Base-by-base conservation (phyloP, 2,888 invertebrate species). In the Drosophila flavopinicola region DNA sequence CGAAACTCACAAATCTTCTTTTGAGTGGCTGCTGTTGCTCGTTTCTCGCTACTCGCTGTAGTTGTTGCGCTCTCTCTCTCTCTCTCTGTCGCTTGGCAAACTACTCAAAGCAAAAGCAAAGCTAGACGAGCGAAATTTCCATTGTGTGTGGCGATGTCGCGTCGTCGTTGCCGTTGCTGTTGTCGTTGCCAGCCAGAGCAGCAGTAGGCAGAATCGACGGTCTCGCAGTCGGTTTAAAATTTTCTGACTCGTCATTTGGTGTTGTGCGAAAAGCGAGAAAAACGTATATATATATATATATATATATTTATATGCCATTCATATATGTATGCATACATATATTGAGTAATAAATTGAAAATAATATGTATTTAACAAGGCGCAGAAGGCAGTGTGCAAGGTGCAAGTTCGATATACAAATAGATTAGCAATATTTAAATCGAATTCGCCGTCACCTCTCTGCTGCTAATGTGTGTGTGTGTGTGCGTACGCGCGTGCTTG, bases 41-140 rank as follows among this genome's bases (percentile, higher is more conserved):
- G 59, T 15, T 59, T 51, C 80, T 86, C 74, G 74, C 42, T 67
- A 84, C 85, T 79, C 82, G 75, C 53, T 79, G 57, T 44, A 45
- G 57, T 33, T 49, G 38, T 52, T 49, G 38, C 57, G 24, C 15
- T 15, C 41, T 32, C 47, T 45, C 41, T 44, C 54, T 60, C 35
- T 48, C 63, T 60, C 66, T 66, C 63, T 52, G 47, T 41, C 47
- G 30, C 17, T 48, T 60, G 44, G 59, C 58, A 73, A 68, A 57
- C 65, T 60, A 56, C 70, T 75, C 75, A 71, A 72, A 72, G 59
- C 74, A 59, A 80, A 79, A 84, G 74, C 82, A 86, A 86, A 87
- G 87, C 87, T 86, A 87, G 80, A 75, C 79, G 87, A 88, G 87
- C 88, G 84, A 88, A 89, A 88, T 88, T 88, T 89, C 88, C 88